Conservation (phyloP, 2,113 vertebrate species). For the Lophius piscatorius region DNA sequence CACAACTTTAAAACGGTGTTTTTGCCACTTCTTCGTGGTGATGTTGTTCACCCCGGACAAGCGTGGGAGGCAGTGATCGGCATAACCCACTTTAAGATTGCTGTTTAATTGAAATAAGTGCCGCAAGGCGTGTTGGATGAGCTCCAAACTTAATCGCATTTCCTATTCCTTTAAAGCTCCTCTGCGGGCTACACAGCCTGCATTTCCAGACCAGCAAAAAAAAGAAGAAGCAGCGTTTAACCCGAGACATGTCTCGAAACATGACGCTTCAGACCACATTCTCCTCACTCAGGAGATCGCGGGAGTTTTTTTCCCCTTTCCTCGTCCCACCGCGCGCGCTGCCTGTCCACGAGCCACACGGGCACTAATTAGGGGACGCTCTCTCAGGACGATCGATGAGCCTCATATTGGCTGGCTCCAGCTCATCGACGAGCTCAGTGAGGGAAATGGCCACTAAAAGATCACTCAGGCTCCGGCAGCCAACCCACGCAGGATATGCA, state of each 20-base stretch:
- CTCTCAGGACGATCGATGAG: conserved; percentile 71
- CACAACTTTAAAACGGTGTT: not conserved
- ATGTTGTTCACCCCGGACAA: not conserved
- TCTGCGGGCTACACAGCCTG: conserved; percentile 1
- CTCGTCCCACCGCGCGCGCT: conserved; percentile 18
- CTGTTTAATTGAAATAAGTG: conserved; percentile 56
- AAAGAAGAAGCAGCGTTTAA: conserved; percentile 2
- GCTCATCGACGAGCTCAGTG: conserved; percentile 71
- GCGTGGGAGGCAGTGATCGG: conserved; percentile 1
- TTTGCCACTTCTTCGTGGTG: no score
- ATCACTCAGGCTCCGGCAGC: conserved; percentile 41
- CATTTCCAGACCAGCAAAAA: not conserved
- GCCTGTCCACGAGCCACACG: conserved; percentile 57
- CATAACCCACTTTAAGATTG: conserved; percentile 28
- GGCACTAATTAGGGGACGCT: conserved; percentile 72
- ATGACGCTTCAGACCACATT: not conserved
- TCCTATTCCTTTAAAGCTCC: conserved; percentile 11
- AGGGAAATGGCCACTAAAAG: conserved; percentile 58
- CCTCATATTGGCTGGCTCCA: conserved; percentile 69
- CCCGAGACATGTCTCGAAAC: not conserved
- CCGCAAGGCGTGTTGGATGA: conserved; percentile 39
- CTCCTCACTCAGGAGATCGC: not conserved
- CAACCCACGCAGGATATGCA: conserved; percentile 20
- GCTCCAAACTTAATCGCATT: conserved; percentile 26
- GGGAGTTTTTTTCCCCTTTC: conserved; percentile 4